A percentile compares a stretch with the other conserved stretches of the same genome.
Evolutionary conservation across 2,888 invertebrate species (phyloP).

Genomic region (Xestia c-nigrum): DNA sequence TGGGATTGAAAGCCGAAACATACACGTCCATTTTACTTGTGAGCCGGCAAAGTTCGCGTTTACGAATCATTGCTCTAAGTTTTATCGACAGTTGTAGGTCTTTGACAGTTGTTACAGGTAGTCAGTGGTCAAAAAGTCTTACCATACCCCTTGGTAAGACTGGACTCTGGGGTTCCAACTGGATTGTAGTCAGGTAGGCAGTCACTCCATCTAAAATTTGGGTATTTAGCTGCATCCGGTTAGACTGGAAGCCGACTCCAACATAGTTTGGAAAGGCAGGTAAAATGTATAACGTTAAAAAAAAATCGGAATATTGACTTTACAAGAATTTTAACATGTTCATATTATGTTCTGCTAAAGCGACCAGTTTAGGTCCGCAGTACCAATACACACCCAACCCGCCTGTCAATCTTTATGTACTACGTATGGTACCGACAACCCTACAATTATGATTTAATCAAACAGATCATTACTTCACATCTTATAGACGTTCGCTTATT

Average conservation of each 20-base stretch:
- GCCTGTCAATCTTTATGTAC: neutral
- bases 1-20: neutral
- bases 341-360: too few relatives aligned
- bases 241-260: neutral
- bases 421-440: neutral
- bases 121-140: neutral
- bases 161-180: neutral
- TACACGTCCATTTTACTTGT: neutral
- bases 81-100: neutral
- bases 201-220: neutral
- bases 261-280: neutral
- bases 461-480: constrained; percentile 24
- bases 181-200: neutral
- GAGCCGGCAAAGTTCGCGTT: neutral
- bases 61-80: neutral
- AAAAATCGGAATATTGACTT: too few relatives aligned
- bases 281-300: too few relatives aligned
- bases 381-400: neutral
- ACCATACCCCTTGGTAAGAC: too few relatives aligned
- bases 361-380: neutral
- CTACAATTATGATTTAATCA: constrained; percentile 41
- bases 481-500: constrained; percentile 6
- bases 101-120: neutral
- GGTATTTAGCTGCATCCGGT: neutral
- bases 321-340: too few relatives aligned